A percentile compares a stretch with the other conserved stretches of the same genome.
phyloP scores from a whole-genome alignment of 2,113 vertebrate species.

The Gulo gulo region DNA sequence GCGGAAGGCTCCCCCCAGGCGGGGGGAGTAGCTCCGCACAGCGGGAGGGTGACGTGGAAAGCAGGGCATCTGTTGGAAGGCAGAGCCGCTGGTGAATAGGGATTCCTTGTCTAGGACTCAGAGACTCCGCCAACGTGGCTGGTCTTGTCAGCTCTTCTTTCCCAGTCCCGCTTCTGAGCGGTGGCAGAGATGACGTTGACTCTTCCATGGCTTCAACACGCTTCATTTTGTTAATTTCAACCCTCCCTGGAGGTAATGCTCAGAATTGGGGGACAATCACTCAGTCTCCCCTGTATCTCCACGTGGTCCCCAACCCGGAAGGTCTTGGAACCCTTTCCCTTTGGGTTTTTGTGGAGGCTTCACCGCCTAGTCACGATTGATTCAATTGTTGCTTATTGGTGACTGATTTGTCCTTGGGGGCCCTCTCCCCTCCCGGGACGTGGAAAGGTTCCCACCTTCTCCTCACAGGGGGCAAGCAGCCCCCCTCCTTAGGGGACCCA shows the following conservation, averaged over 20 bases:
- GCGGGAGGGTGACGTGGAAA: not conserved
- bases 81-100: not conserved
- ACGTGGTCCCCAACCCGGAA: no score
- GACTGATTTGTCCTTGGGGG: not conserved
- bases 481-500: not conserved
- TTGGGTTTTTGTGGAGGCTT: not conserved
- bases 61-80: not conserved
- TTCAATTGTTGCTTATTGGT: not conserved
- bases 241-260: not conserved
- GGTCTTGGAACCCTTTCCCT: not conserved
- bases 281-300: not conserved
- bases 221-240: not conserved
- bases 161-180: not conserved
- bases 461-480: not conserved
- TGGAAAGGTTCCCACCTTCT: not conserved
- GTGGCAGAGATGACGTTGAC: not conserved
- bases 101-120: not conserved
- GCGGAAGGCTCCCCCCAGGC: not conserved
- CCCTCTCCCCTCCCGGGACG: not conserved
- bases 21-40: fast-evolving
- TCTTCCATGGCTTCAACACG: not conserved
- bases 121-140: not conserved
- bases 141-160: not conserved
- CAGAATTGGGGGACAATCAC: not conserved
- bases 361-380: not conserved